These are phyloP conservation scores for Zoroaster sp. DNA, from an alignment of 53 echinoderm and acorn worm species.

Conservation along the genomic window DNA sequence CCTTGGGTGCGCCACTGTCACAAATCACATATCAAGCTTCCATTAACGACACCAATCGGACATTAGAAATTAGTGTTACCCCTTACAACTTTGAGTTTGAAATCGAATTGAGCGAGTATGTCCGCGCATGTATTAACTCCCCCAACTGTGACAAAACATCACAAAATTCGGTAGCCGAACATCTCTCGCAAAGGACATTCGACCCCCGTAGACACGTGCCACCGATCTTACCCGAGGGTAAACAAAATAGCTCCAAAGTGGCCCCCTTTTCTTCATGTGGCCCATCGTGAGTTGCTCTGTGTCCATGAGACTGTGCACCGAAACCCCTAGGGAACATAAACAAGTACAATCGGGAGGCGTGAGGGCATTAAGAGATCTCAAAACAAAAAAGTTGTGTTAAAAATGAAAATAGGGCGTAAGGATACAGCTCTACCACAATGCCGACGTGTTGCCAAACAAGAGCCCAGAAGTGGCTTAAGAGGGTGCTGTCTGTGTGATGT, in stretches of 20 bases:
- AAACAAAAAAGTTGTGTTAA: constrained; percentile 41
- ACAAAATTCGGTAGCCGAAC: neutral
- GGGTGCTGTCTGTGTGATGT: constrained; percentile 33
- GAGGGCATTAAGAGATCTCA: constrained; percentile 37
- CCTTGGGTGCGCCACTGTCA: too few species aligned
- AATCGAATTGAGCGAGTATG: too few species aligned
- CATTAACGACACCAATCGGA: too few species aligned
- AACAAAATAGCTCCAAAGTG: constrained; percentile 39
- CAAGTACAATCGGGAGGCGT: constrained; percentile 34
- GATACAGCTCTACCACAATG: constrained; percentile 8
- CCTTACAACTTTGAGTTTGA: too few species aligned
- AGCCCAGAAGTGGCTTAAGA: constrained; percentile 27
- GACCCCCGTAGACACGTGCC: constrained; percentile 41
- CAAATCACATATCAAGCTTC: neutral
- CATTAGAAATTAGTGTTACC: too few species aligned
- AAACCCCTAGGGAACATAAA: constrained; percentile 5
- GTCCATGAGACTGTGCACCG: neutral
- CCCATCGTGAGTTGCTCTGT: neutral
- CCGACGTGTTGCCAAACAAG: constrained; percentile 30
- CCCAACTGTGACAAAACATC: constrained; percentile 28
- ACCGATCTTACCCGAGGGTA: constrained; percentile 6
- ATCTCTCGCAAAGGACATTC: constrained; percentile 13
- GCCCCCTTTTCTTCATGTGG: neutral
- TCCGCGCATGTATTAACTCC: neutral
- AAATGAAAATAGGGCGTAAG: neutral